Percentiles rank a stretch among this genome's conserved stretches.
Conservation (phyloP, 2,888 invertebrate species). For the Philereme transversata region DNA sequence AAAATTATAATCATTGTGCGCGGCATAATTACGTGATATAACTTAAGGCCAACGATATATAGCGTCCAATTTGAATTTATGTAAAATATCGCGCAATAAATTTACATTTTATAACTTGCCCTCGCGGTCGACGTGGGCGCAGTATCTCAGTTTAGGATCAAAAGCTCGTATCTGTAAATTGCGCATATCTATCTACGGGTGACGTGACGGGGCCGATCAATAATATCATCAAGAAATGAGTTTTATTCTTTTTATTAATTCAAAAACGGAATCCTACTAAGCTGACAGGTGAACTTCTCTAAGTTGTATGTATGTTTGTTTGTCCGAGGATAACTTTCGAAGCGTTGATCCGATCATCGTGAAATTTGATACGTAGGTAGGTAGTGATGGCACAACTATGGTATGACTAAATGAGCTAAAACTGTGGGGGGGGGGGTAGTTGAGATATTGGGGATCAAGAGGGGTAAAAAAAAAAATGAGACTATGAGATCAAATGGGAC, state of each 20-base stretch:
- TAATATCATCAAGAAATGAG: conserved; percentile 23
- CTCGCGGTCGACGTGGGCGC: conserved; percentile 62
- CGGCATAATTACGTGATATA: conserved; percentile 78
- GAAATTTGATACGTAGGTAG: no score
- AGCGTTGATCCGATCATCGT: no score
- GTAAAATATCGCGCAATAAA: conserved; percentile 81
- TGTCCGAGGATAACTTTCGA: no score
- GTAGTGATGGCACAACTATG: no score
- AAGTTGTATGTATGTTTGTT: no score
- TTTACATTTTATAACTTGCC: conserved; percentile 80
- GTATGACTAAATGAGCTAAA: no score
- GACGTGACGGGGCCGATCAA: conserved; percentile 30
- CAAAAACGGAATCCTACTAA: neutral
- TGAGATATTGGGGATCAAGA: no score
- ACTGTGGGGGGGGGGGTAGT: no score
- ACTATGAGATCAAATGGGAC: no score
- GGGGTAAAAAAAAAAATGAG: no score
- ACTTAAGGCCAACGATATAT: conserved; percentile 72
- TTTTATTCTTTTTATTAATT: conserved; percentile 15
- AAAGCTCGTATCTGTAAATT: conserved; percentile 65
- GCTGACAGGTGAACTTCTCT: no score
- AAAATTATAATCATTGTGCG: conserved; percentile 83
- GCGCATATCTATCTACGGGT: conserved; percentile 54
- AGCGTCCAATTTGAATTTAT: conserved; percentile 79
- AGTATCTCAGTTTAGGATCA: conserved; percentile 78